Evolutionary conservation across 1,140 invertebrate species (phyloP).

Genomic region (Bombus pascuorum): DNA sequence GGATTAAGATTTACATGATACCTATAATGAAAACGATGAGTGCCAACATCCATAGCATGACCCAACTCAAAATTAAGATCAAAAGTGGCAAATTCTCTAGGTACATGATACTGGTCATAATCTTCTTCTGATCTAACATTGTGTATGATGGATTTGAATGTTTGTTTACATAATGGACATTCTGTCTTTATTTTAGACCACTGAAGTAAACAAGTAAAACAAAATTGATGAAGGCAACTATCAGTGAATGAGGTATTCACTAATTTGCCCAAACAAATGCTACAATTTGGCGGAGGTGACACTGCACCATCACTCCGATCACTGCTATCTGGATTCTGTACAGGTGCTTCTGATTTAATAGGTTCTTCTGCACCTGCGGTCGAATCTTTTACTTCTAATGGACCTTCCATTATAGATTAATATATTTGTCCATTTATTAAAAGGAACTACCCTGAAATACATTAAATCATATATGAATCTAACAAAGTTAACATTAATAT

Average conservation of each 20-base stretch:
- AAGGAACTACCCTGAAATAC: conserved; percentile 25
- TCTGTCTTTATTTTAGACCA: conserved; percentile 98
- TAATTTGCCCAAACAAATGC: conserved; percentile 94
- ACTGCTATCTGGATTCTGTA: conserved; percentile 68
- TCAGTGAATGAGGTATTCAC: conserved; percentile 95
- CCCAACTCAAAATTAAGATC: conserved; percentile 65
- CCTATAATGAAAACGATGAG: conserved; percentile 71
- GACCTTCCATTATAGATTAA: conserved; percentile 62
- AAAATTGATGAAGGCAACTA: conserved; percentile 96
- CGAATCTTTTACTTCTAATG: conserved; percentile 62
- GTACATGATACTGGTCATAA: conserved; percentile 93
- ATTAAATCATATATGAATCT: background rate
- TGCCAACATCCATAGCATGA: conserved; percentile 32
- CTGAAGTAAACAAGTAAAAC: conserved; percentile 94
- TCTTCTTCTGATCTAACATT: conserved; percentile 94
- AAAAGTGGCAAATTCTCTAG: conserved; percentile 66
- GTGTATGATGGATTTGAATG: conserved; percentile 95
- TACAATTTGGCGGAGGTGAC: conserved; percentile 92
- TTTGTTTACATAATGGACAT: conserved; percentile 96
- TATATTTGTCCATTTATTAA: conserved; percentile 40
- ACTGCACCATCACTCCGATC: conserved; percentile 79
- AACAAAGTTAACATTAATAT: background rate
- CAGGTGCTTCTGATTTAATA: conserved; percentile 72
- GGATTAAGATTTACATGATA: conserved; percentile 26
- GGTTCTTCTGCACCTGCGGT: conserved; percentile 64